Evolutionary conservation across 2,888 invertebrate genomes (phyloP), one percentile per base, ranked within the genome.

Genomic region (Willowsia nigromaculata): DNA sequence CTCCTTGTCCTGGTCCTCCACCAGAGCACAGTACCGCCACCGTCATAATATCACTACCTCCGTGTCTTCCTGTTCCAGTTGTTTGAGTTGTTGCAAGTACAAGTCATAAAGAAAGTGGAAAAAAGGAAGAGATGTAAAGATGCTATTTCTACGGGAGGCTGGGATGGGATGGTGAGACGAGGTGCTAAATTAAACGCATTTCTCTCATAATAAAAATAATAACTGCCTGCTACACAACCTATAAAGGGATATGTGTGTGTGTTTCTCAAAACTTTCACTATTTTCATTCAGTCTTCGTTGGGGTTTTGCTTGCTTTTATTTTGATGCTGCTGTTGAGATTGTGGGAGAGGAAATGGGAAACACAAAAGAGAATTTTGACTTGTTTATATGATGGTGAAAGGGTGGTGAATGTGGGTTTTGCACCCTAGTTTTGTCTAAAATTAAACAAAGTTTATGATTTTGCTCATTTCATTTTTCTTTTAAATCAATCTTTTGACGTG

Each of bases 141-240:
- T 71, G 25, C 22, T 50, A 11, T 7, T 37, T 62, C 71, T 71
- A 18, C 18, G 15, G 37, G 27, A 76, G 27, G 56, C 33, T 85
- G 82, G 82, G n/a, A 59, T 62, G 33, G 56, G 74, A n/a, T n/a
- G n/a, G n/a, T n/a, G n/a, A 37, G 30, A 50, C 81, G 81, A 82
- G 87, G 87, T 87, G 87, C 81, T 87, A 87, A 87, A 87, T 87
- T 87, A 87, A 81, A 82, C 87, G 87, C 81, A 47, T 87, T 82
- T 82, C 81, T 50, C 87, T 62, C 62, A 25, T 62, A 62, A 76
- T 76, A 76, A 76, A 11, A 76, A 76, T 27, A 74, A 87, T 87
- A 87, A n/a, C 56, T 43, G 37, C 47, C 50, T 76, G 15, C 22
- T 33, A 47, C n/a, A n/a, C n/a, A n/a, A n/a, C n/a, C n/a, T n/a